Conservation (phyloP, 2,888 invertebrate species). For the Cephus pulcher region DNA sequence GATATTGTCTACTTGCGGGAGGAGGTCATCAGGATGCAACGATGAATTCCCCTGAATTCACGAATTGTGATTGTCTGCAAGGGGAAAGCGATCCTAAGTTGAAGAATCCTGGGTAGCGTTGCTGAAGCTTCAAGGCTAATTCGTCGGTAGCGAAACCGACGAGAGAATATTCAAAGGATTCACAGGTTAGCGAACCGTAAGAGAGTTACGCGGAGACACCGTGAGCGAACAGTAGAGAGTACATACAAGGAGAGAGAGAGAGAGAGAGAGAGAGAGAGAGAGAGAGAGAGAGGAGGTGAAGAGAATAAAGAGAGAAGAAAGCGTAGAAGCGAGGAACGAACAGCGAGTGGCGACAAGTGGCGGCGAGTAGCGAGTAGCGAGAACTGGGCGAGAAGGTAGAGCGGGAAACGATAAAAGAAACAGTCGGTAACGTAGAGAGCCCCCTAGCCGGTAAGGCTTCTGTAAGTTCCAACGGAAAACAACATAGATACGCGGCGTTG, state of each 20-base stretch:
- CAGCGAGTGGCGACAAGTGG: neutral
- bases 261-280: neutral
- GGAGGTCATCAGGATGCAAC: neutral
- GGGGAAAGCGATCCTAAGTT: neutral
- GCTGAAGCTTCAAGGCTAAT: neutral
- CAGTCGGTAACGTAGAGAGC: conserved; percentile 36
- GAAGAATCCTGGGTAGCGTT: neutral
- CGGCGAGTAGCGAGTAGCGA: neutral
- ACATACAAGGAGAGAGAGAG: neutral
- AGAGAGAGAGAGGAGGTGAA: conserved; percentile 8
- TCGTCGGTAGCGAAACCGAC: neutral
- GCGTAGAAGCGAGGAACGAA: neutral
- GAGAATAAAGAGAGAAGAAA: neutral
- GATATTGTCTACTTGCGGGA: neutral
- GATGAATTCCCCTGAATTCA: neutral
- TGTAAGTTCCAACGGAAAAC: conserved; percentile 1
- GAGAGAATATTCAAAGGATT: neutral
- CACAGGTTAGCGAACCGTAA: neutral
- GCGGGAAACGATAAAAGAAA: conserved; percentile 5
- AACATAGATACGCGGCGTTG: neutral
- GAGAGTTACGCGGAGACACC: conserved; percentile 22
- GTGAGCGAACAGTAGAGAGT: conserved; percentile 17
- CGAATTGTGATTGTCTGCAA: neutral
- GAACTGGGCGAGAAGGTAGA: conserved; percentile 24
- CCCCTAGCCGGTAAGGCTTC: neutral